Conservation (phyloP, 2,113 vertebrate species). For the Charina bottae region DNA sequence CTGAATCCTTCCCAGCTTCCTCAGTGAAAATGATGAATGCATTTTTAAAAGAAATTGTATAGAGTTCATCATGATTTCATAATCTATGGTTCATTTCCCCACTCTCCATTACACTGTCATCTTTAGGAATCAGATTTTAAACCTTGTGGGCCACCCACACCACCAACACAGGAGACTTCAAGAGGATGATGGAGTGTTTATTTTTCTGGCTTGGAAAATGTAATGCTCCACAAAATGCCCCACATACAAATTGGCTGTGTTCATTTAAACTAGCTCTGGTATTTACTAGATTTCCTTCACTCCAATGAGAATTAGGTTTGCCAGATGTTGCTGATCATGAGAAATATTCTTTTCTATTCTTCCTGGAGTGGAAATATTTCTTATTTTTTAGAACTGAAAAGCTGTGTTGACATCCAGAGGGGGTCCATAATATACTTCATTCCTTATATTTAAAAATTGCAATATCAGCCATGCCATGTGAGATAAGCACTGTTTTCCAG, state of each 20-base stretch:
- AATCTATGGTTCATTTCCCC: not conserved
- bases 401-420: not conserved
- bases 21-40: not conserved
- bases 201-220: conserved; percentile 29
- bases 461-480: not conserved
- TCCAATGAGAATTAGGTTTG: conserved; percentile 24
- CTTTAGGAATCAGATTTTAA: conserved; percentile 10
- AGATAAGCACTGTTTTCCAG: not conserved
- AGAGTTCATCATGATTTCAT: conserved; percentile 8
- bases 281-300: not conserved
- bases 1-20: not conserved
- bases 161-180: conserved; percentile 13
- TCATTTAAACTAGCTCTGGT: not conserved
- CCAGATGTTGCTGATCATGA: conserved; percentile 33
- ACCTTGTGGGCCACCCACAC: conserved; percentile 6
- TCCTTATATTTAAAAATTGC: not conserved
- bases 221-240: not conserved
- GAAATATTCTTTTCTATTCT: not conserved
- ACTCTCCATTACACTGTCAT: not conserved
- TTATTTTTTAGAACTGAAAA: conserved; percentile 1
- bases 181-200: conserved; percentile 26
- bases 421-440: not conserved
- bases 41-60: not conserved
- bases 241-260: not conserved
- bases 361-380: conserved; percentile 14